phyloP scores from a whole-genome alignment of 2,888 invertebrate genomes.

The Ethmia dodecea region DNA sequence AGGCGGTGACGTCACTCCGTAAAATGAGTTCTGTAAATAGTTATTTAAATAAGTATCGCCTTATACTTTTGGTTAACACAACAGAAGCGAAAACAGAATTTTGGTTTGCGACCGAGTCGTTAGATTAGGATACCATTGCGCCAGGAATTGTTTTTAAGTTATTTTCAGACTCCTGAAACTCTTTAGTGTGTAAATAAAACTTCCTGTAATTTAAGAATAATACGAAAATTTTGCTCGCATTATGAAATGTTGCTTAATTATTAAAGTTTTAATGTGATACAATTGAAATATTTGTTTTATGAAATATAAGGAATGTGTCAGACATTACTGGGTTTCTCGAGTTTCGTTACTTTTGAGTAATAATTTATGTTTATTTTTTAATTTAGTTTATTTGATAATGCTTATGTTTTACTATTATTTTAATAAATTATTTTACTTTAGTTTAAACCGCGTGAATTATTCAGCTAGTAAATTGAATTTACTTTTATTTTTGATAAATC shows the following conservation, averaged over 20 bases:
- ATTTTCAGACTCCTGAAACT: constrained; percentile 23
- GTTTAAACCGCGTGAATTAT: no score
- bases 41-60: neutral
- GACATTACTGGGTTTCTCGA: constrained; percentile 20
- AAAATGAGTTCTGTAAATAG: neutral
- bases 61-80: neutral
- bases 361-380: constrained; percentile 48
- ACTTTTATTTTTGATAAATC: no score
- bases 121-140: no score
- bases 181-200: constrained; percentile 12
- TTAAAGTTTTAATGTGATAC: neutral
- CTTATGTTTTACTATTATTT: constrained; percentile 41
- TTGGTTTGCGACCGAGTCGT: constrained; percentile 9
- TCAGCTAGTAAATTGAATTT: no score
- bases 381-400: constrained; percentile 38
- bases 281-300: constrained; percentile 3
- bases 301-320: neutral
- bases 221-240: neutral
- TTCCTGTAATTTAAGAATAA: neutral
- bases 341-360: constrained; percentile 42
- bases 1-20: neutral
- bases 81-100: neutral
- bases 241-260: neutral
- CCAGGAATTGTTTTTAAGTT: no score
- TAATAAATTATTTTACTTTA: constrained; percentile 47